phyloP scores from a whole-genome alignment of 2,797 vertebrate species.

The Triplophysa yarkandensis region DNA sequence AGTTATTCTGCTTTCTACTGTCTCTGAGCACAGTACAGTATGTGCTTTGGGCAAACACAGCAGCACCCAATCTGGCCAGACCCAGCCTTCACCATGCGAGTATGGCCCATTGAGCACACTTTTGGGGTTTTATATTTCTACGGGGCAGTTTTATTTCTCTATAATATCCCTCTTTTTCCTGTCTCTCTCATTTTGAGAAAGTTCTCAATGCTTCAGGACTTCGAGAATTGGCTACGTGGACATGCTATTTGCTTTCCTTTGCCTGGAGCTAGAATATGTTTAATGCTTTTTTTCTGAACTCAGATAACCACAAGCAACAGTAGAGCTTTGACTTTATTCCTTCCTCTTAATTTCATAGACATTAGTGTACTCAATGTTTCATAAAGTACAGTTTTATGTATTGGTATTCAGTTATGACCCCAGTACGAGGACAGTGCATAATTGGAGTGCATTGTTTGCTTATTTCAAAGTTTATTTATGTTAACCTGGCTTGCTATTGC shows the following conservation, averaged over 20 bases:
- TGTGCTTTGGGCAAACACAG: slow-evolving; percentile 22
- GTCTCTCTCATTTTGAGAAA: slow-evolving; percentile 38
- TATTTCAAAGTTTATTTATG: neutral
- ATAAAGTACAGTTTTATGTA: slow-evolving; percentile 3
- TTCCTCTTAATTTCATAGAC: slow-evolving; percentile 13
- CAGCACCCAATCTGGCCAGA: slow-evolving; percentile 13
- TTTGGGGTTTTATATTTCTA: slow-evolving; percentile 36
- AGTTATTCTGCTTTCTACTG: slow-evolving; percentile 19
- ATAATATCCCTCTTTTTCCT: slow-evolving; percentile 20
- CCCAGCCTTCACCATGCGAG: slow-evolving; percentile 3
- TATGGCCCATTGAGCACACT: slow-evolving; percentile 40
- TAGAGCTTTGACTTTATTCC: slow-evolving; percentile 34
- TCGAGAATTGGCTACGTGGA: slow-evolving; percentile 38
- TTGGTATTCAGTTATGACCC: neutral
- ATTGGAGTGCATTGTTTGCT: neutral
- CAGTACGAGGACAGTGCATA: slow-evolving; percentile 1
- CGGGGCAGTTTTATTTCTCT: slow-evolving; percentile 31
- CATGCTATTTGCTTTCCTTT: slow-evolving; percentile 42
- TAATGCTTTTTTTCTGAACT: slow-evolving; percentile 31
- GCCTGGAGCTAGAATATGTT: slow-evolving; percentile 37
- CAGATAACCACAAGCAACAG: slow-evolving; percentile 33
- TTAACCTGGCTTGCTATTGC: neutral
- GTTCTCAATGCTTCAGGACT: slow-evolving; percentile 35
- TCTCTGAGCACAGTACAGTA: slow-evolving; percentile 23
- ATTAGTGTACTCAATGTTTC: neutral